Percentiles rank a stretch among this genome's conserved stretches.
These are phyloP conservation scores for Phrixothrix hirtus DNA, from an alignment of 2,888 invertebrate genomes.

Conservation along the genomic window DNA sequence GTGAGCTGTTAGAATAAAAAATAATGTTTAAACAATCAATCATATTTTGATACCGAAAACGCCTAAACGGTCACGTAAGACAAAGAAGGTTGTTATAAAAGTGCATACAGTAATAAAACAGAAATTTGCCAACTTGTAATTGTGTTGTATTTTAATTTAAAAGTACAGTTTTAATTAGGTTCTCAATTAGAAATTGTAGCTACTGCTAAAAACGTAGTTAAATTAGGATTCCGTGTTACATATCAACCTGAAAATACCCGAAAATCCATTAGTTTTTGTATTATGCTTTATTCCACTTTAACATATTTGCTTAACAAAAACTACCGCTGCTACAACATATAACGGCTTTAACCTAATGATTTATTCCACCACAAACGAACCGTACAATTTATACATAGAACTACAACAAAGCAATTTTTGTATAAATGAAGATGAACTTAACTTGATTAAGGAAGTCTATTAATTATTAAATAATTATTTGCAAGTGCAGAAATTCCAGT, in stretches of 20 bases:
- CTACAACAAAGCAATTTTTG: conserved; percentile 18
- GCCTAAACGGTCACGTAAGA: conserved; percentile 23
- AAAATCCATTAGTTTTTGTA: conserved; percentile 6
- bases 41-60: no score
- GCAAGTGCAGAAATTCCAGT: not conserved
- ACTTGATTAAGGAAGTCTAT: conserved; percentile 13
- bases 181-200: conserved; percentile 2
- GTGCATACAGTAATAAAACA: conserved; percentile 6
- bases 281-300: conserved; percentile 1
- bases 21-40: no score
- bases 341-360: conserved; percentile 19
- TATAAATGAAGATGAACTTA: conserved; percentile 14
- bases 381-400: conserved; percentile 22
- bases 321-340: conserved; percentile 13
- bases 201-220: conserved; percentile 1
- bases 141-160: conserved; percentile 21
- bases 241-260: not conserved
- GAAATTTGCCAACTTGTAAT: conserved; percentile 16
- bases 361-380: conserved; percentile 22
- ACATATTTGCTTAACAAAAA: conserved; percentile 6
- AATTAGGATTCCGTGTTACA: conserved; percentile 1
- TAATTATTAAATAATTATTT: conserved; percentile 10
- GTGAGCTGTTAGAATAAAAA: no score
- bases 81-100: conserved; percentile 5
- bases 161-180: conserved; percentile 24